Conservation (phyloP, 1,140 invertebrate species). For the Drosophila tropicalis region DNA sequence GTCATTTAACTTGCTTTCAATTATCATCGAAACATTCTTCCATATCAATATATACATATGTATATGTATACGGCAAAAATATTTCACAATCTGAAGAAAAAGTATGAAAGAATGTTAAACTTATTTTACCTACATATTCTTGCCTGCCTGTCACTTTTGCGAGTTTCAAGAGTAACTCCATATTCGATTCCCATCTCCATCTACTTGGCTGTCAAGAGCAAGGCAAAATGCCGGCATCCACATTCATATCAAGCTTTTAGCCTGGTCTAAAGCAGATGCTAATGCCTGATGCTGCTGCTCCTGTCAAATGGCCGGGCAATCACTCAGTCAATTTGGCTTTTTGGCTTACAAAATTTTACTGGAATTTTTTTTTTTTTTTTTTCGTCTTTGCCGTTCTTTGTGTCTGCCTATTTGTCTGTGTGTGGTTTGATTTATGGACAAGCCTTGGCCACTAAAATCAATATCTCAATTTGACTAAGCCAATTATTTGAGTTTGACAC, state of each 20-base stretch:
- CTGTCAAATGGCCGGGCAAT: conserved; percentile 20
- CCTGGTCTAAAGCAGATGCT: conserved; percentile 10
- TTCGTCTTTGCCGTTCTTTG: neutral
- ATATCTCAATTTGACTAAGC: conserved; percentile 17
- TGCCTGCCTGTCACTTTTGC: neutral
- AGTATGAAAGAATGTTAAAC: neutral
- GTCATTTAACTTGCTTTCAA: conserved; percentile 7
- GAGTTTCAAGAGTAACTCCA: neutral
- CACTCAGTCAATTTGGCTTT: conserved; percentile 24
- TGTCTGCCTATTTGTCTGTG: conserved; percentile 17
- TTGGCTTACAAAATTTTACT: conserved; percentile 24
- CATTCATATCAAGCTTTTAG: conserved; percentile 8
- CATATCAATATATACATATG: neutral
- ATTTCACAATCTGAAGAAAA: neutral
- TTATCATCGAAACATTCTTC: neutral
- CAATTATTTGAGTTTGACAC: conserved; percentile 13
- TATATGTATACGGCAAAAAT: neutral
- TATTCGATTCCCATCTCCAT: conserved; percentile 1
- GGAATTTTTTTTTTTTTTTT: conserved; percentile 8
- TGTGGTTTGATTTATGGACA: conserved; percentile 20
- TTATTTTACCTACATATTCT: neutral
- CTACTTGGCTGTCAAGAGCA: neutral
- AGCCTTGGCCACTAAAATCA: conserved; percentile 17
- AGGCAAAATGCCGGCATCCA: conserved; percentile 2
- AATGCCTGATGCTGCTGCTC: neutral